These are phyloP conservation scores for Tyria jacobaeae DNA, from an alignment of 2,888 invertebrate genomes.

Conservation along the genomic window DNA sequence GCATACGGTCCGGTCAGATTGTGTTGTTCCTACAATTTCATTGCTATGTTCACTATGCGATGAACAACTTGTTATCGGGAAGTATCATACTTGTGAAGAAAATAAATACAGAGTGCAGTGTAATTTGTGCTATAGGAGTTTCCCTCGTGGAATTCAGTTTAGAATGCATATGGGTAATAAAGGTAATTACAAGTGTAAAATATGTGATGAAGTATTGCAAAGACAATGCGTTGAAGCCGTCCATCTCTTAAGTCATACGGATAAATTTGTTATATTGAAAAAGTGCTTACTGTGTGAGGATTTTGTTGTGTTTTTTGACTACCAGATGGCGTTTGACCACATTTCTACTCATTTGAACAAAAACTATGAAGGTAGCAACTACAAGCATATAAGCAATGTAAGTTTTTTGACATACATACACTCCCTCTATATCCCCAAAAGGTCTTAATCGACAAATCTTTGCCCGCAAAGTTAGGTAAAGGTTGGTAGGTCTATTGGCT, in stretches of 20 bases:
- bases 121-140: conserved; percentile 47
- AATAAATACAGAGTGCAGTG: conserved; percentile 30
- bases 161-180: conserved; percentile 38
- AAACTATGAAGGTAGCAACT: not conserved
- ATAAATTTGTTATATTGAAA: conserved; percentile 44
- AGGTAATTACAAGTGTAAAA: conserved; percentile 36
- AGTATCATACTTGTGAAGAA: conserved; percentile 47
- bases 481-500: too few species aligned
- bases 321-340: conserved; percentile 27
- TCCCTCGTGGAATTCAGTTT: conserved; percentile 14
- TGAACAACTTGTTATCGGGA: conserved; percentile 3
- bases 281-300: conserved; percentile 55
- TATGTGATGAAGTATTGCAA: conserved; percentile 41
- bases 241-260: conserved; percentile 58
- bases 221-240: conserved; percentile 51
- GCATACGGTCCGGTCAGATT: conserved; percentile 61
- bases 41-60: conserved; percentile 37
- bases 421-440: too few species aligned
- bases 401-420: too few species aligned
- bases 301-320: conserved; percentile 34
- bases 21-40: conserved; percentile 19
- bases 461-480: too few species aligned
- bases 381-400: not conserved
- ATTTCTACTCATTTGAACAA: not conserved
- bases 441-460: too few species aligned